Percentiles rank a stretch among this genome's conserved stretches.
Evolutionary conservation across 1,140 invertebrate genomes (phyloP).

Genomic region (Drosophila lini): DNA sequence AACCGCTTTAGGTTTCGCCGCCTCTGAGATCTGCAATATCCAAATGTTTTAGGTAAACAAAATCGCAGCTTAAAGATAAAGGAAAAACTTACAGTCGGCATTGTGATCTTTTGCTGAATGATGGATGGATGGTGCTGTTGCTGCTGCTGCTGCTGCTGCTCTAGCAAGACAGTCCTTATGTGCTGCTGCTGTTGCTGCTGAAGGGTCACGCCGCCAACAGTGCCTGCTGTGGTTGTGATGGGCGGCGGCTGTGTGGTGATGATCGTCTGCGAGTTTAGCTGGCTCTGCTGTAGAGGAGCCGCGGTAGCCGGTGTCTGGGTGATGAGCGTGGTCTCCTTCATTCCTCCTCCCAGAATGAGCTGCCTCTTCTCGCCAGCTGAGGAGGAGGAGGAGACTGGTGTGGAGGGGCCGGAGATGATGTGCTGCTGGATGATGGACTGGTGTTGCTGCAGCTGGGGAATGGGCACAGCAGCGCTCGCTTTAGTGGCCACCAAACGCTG

Average conservation of each 20-base stretch:
- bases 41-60: neutral
- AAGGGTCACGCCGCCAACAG: slow-evolving; percentile 9
- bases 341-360: slow-evolving; percentile 54
- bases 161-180: slow-evolving; percentile 45
- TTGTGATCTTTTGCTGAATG: slow-evolving; percentile 70
- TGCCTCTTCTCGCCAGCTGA: slow-evolving; percentile 65
- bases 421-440: slow-evolving; percentile 83
- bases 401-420: slow-evolving; percentile 70
- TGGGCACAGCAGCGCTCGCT: slow-evolving; percentile 49
- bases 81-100: slow-evolving; percentile 51
- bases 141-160: slow-evolving; percentile 71
- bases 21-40: slow-evolving; percentile 44
- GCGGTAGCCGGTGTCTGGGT: slow-evolving; percentile 64
- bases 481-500: slow-evolving; percentile 44
- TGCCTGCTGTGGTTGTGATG: slow-evolving; percentile 11
- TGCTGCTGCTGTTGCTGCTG: slow-evolving; percentile 68
- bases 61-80: neutral
- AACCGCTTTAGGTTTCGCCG: slow-evolving; percentile 33
- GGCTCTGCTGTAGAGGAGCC: slow-evolving; percentile 68
- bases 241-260: slow-evolving; percentile 69
- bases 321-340: slow-evolving; percentile 78
- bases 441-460: slow-evolving; percentile 79
- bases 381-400: slow-evolving; percentile 6
- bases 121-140: slow-evolving; percentile 75
- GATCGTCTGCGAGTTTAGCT: slow-evolving; percentile 80